These are phyloP conservation scores for Aurelia coerulea DNA, from an alignment of 30 jellyfish, hydroid and myxozoan genomes.

Conservation along the genomic window DNA sequence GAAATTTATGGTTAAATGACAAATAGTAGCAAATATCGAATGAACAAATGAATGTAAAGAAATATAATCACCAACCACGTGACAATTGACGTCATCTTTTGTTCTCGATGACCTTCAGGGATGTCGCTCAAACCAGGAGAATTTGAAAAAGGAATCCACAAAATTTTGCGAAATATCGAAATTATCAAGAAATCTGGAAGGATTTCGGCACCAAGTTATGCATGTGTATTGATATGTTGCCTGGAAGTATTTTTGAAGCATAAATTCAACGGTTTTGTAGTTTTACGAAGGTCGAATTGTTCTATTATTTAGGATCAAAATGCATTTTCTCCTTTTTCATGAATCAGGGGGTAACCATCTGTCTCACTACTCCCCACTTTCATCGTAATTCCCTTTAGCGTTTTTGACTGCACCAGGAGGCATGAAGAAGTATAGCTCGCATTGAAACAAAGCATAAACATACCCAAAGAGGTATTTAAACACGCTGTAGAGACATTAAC, in stretches of 20 bases:
- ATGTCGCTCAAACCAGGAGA: conserved; percentile 38
- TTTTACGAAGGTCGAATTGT: not conserved
- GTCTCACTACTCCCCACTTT: conserved; percentile 54
- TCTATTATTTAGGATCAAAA: conserved; percentile 22
- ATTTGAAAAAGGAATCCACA: not conserved
- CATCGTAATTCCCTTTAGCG: conserved; percentile 36
- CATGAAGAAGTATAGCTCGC: not conserved
- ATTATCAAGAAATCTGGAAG: not conserved
- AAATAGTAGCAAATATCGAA: too few relatives aligned
- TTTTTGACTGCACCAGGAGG: conserved; percentile 40
- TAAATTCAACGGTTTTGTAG: not conserved
- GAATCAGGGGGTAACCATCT: conserved; percentile 73
- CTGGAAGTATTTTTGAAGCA: too few relatives aligned
- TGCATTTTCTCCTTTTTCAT: conserved; percentile 30
- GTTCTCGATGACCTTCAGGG: conserved; percentile 65
- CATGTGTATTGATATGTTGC: too few relatives aligned
- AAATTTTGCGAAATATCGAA: not conserved
- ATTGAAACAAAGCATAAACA: not conserved
- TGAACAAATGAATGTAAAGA: too few relatives aligned
- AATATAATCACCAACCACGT: conserved; percentile 36
- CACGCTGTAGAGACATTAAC: not conserved
- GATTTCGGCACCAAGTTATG: too few relatives aligned
- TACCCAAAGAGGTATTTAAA: not conserved
- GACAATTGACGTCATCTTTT: conserved; percentile 43
- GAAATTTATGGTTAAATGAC: too few relatives aligned